Evolutionary conservation across 2,797 vertebrate genomes (phyloP).

Genomic region (Hydrolagus colliei): DNA sequence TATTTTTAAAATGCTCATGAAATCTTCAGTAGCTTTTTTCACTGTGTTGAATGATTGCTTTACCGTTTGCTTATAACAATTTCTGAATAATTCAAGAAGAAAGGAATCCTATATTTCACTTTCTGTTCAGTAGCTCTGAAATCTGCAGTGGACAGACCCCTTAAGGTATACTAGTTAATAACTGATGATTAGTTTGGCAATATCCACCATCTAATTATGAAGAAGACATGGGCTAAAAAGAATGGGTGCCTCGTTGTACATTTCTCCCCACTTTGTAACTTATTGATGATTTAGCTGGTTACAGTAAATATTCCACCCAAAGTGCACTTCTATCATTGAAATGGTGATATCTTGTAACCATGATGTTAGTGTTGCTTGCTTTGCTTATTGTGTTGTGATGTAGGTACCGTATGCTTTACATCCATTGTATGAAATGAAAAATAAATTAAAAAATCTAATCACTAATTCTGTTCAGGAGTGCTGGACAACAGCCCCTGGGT

Average conservation of each 20-base stretch:
- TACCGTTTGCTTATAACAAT: neutral
- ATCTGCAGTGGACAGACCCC: neutral
- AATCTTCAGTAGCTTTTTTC: neutral
- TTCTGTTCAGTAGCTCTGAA: neutral
- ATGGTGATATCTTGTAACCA: neutral
- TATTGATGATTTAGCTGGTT: neutral
- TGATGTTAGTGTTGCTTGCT: neutral
- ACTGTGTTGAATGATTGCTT: neutral
- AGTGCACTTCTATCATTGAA: neutral
- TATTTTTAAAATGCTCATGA: neutral
- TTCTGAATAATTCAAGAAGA: constrained; percentile 2
- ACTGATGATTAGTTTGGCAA: neutral
- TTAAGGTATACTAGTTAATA: neutral
- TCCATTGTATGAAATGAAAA: no score
- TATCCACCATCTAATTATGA: neutral
- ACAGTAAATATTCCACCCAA: neutral
- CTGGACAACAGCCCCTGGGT: neutral
- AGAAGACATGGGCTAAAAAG: neutral
- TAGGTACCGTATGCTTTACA: no score
- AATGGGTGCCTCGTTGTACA: no score
- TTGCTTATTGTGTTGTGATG: neutral
- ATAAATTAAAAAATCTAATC: neutral
- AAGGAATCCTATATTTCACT: neutral
- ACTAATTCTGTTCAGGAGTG: neutral
- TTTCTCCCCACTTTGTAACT: neutral